These are phyloP conservation scores for Strigamia transsilvanica DNA, from an alignment of 2,888 invertebrate species.

Conservation along the genomic window DNA sequence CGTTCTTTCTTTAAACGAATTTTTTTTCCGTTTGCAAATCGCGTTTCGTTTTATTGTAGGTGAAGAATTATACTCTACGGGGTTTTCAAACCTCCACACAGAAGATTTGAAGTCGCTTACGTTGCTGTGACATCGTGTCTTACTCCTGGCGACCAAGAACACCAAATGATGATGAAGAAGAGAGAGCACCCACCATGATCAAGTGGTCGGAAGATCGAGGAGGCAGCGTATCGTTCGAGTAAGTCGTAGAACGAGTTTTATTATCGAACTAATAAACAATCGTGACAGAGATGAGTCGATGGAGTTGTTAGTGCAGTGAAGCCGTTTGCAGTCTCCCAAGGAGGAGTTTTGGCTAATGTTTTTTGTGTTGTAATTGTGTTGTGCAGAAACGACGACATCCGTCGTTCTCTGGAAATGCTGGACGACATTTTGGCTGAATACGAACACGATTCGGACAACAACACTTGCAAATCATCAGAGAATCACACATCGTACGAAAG, in stretches of 20 bases:
- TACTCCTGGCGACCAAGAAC: constrained; percentile 17
- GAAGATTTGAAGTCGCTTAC: constrained; percentile 12
- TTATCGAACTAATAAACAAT: too few relatives aligned
- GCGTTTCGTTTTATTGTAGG: background rate
- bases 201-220: constrained; percentile 19
- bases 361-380: too few relatives aligned
- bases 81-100: constrained; percentile 16
- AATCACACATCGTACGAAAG: constrained; percentile 28
- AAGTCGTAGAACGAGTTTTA: background rate
- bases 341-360: too few relatives aligned
- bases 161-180: constrained; percentile 18
- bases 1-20: background rate
- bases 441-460: constrained; percentile 71
- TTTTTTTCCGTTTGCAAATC: background rate
- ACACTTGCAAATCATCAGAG: constrained; percentile 26
- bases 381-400: constrained; percentile 79
- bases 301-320: too few relatives aligned
- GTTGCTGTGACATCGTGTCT: background rate
- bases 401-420: constrained; percentile 84
- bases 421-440: constrained; percentile 90
- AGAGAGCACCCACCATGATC: constrained; percentile 22
- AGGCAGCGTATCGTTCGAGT: constrained; percentile 20
- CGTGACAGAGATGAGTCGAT: too few relatives aligned
- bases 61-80: constrained; percentile 27
- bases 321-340: background rate